Conservation (phyloP, 2,113 vertebrate genomes). For the Hippocampus comes region DNA sequence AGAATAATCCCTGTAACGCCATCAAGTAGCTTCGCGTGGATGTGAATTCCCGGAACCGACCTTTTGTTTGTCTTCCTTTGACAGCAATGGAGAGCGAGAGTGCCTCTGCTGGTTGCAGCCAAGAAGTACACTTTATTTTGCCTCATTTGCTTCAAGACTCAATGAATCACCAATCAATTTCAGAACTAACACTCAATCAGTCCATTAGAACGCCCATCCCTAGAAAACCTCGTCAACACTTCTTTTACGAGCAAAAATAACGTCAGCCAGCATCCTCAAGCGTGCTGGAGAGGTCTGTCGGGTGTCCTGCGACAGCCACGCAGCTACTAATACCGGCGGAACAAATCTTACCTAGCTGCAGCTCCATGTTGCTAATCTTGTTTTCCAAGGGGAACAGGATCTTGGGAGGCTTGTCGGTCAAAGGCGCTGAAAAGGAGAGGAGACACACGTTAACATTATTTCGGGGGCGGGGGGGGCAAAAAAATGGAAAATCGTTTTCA, state of each 20-base stretch:
- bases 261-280: slow-evolving; percentile 41
- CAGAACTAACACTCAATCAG: neutral
- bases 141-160: neutral
- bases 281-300: slow-evolving; percentile 45
- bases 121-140: neutral
- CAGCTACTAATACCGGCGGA: slow-evolving; percentile 32
- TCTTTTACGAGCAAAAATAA: slow-evolving; percentile 38
- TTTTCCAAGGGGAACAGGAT: slow-evolving; percentile 89
- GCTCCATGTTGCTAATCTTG: slow-evolving; percentile 87
- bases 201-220: neutral
- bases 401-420: slow-evolving; percentile 93
- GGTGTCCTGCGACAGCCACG: slow-evolving; percentile 54
- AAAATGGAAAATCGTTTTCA: neutral
- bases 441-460: slow-evolving; percentile 10
- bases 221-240: neutral
- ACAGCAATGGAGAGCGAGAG: neutral
- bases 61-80: neutral
- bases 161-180: neutral
- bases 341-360: slow-evolving; percentile 85
- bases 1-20: neutral
- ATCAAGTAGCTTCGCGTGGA: neutral
- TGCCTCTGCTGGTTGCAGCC: neutral
- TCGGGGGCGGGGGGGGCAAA: neutral
- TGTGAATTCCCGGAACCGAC: neutral
- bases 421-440: slow-evolving; percentile 80